Percentiles rank a stretch among this genome's conserved stretches.
phyloP scores from a whole-genome alignment of 2,113 vertebrate species.

The Orientallactaga bullata region DNA sequence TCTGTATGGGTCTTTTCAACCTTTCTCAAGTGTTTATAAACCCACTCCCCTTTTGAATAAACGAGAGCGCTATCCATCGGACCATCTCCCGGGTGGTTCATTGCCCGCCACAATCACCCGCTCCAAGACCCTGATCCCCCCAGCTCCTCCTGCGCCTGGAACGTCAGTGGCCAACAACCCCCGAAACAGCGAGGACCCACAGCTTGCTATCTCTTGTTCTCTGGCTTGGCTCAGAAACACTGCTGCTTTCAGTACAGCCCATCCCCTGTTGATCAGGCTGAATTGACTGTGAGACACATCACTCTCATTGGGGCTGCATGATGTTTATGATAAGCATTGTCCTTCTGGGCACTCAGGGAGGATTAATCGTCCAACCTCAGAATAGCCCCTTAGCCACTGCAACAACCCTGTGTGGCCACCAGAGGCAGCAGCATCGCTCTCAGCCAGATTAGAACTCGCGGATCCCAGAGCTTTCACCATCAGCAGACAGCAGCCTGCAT shows the following conservation, averaged over 20 bases:
- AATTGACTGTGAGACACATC: not conserved
- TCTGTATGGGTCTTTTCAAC: too few species aligned
- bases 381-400: not conserved
- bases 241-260: not conserved
- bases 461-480: too few species aligned
- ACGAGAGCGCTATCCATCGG: too few species aligned
- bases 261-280: not conserved
- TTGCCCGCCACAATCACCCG: too few species aligned
- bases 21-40: too few species aligned
- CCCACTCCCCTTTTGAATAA: too few species aligned
- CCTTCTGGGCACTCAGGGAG: not conserved
- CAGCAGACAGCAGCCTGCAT: not conserved
- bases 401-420: not conserved
- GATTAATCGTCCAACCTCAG: not conserved
- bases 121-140: too few species aligned
- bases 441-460: too few species aligned
- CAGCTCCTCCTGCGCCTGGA: too few species aligned
- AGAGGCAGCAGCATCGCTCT: not conserved
- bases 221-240: not conserved
- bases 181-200: too few species aligned
- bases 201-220: not conserved
- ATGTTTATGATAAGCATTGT: fast-evolving
- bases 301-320: not conserved
- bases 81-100: too few species aligned
- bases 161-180: too few species aligned